Evolutionary conservation across 2,888 invertebrate species (phyloP), one percentile per base, ranked within the genome.

Genomic region (Drosophila meridiana): DNA sequence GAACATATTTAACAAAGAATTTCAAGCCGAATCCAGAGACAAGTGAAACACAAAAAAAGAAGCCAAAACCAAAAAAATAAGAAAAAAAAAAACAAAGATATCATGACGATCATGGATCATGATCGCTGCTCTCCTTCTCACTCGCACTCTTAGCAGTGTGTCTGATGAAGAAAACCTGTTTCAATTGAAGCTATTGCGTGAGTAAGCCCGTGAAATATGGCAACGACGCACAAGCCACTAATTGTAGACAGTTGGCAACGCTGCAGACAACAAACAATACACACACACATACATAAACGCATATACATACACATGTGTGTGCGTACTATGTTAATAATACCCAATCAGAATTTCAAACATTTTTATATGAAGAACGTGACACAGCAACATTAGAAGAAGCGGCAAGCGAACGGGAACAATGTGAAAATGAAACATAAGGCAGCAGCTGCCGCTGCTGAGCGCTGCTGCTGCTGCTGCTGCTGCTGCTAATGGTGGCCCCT

Each of bases 301-400:
- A 45, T 48, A 45, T 34, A 13, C 14, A 9, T 30, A 9, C 14
- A 20, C 32, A 43, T 36, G 6, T 30, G 30, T 50, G 47, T 28
- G 13, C 48, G 14, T 42, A 36, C 43, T 53, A 28, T 55, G 56
- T 56, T 56, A 30, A 57, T 62, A 55, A 66, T 55, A 69, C 55
- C 69, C 81, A 86, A 90, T 81, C 87, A 83, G 90, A 90, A 87
- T 89, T 83, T 90, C 58, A 89, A 81, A 76, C 82, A 87, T 86
- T 86, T 83, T 78, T 65, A 78, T 78, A 75, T 57, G 67, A 69
- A 63, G 62, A 89, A 90, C 85, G 76, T 90, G 89, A 87, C 78
- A 66, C 78, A 83, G 86, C 80, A 83, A 76, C 71, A 83, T 75
- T 78, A 72, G 69, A 56, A 75, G 74, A 67, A 71, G 68, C 53